Evolutionary conservation across 2,888 invertebrate species (phyloP), one percentile per base, ranked within the genome.

Genomic region (Rhamphomyia laevipes): DNA sequence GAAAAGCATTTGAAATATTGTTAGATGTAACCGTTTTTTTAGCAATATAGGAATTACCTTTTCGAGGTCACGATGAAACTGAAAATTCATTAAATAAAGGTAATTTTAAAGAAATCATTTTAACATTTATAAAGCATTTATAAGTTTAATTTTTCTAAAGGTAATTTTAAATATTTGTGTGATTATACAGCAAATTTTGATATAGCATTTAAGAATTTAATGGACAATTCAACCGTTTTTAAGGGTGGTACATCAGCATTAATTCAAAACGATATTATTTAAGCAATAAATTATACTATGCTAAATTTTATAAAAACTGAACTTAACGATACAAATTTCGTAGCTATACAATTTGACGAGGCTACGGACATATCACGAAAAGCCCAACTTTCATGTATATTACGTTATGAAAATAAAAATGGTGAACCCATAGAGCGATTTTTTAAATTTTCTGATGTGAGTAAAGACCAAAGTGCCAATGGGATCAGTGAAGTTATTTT

Each of bases 311-410:
- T 64, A 37, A 43, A 37, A 12, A 47, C 46, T 30, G 58, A 63
- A 56, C 59, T 65, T 30, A 41, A 47, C 12, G 37, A 48, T 16
- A 47, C 52, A 7, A 43, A 54, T 31, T 60, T 48, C 50, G 17
- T 61, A 27, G 57, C 61, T 18, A 51, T 64, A 10, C 56, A 60
- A 50, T 55, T 53, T 17, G 63, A 50, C 16, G 43, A 50, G 46
- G 38, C 38, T 12, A 43, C 30, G 43, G 43, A 49, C 16, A 43
- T 46, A 4, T 33, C 46, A 21, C 17, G 21, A 30, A 43, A 50
- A 10, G 18, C 31, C 10, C 43, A 46, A 46, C n/a, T 49, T 3
- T 49, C 46, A 9, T 21, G 23, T 4, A 37, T 46, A 12, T 43
- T 43, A 17, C 16, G 38, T 11, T 43, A 43, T 43, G 46, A 46